Base-by-base conservation (phyloP, 2,113 vertebrate genomes). In the Coreoperca whiteheadi region DNA sequence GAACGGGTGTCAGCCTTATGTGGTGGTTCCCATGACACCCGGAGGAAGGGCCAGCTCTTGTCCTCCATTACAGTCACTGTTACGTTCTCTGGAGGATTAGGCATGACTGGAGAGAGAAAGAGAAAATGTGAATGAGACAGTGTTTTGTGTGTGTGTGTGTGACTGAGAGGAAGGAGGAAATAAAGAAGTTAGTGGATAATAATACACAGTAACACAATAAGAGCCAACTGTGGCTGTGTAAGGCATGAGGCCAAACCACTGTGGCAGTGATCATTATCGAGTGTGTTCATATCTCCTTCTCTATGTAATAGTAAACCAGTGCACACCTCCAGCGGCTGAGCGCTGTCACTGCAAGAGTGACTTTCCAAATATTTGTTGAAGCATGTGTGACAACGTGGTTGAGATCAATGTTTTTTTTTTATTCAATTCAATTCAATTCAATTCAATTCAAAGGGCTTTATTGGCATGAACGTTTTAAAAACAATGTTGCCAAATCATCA, bases 1-100 rank as follows among this genome's bases (percentile, higher is more conserved):
- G 96, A 96, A 78, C 90, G 95, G n/a, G 95, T 90, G 77, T 96
- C 96, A 25, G 92, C 91, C 68, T 94, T 89, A 0, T 28, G 88
- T 2, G 97, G 97, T 25, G 97, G 96, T 81, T 93, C 91, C 98
- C 98, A 99, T 63, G 93, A 96, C 77, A 96, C 94, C 76, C 90
- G 94, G 64, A 99, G 93, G 86, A 94, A 96, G 0, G 92, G 92
- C 81, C 84, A 87, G 70, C 92, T 84, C 70, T 95, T 93, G 57
- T 93, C 94, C 79, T 93, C 81, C 74, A 89, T 50, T 34, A 96
- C 80, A 2, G 30, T 28, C 79, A 89, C 93, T 43, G 90, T 94
- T 53, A 99, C 74, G n/a, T 96, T 96, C 89, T 95, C 93, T 32
- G 98, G 97, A 82, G 96, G 92, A 83, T 97, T 93, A 75, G 98